Percentiles rank a stretch among this genome's conserved stretches.
Conservation (phyloP, 35 echinoderm and acorn worm species). For the Heliocidaris erythrogramma region DNA sequence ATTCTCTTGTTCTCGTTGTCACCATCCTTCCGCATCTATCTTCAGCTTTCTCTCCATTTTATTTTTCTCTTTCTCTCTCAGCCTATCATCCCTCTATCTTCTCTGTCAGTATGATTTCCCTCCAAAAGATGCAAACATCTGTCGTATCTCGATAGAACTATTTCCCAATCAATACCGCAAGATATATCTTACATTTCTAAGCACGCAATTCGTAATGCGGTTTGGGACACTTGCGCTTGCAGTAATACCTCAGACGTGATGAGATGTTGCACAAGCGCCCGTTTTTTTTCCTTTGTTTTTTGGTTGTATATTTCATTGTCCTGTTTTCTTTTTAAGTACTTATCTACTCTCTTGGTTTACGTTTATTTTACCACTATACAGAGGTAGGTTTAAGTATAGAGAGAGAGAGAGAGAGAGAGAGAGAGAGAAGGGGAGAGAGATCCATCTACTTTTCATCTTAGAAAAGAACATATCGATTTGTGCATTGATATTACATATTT, state of each 20-base stretch:
- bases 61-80: not conserved
- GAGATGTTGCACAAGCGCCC: not conserved
- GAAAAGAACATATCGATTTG: too few relatives aligned
- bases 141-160: not conserved
- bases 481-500: too few relatives aligned
- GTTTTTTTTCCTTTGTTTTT: not conserved
- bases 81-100: not conserved
- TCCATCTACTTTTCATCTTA: too few relatives aligned
- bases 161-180: slow-evolving; percentile 10
- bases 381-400: too few relatives aligned
- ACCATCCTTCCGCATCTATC: not conserved
- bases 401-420: too few relatives aligned
- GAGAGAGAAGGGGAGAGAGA: too few relatives aligned
- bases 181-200: not conserved
- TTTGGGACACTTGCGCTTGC: not conserved
- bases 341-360: not conserved
- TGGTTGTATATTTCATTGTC: not conserved
- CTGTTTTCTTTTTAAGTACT: not conserved
- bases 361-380: not conserved
- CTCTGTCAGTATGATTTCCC: not conserved
- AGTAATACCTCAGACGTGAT: not conserved
- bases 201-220: not conserved
- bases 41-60: not conserved
- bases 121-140: slow-evolving; percentile 4
- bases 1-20: too few relatives aligned